Evolutionary conservation across 2,113 vertebrate genomes (phyloP).

Genomic region (Chelonoidis abingdonii): DNA sequence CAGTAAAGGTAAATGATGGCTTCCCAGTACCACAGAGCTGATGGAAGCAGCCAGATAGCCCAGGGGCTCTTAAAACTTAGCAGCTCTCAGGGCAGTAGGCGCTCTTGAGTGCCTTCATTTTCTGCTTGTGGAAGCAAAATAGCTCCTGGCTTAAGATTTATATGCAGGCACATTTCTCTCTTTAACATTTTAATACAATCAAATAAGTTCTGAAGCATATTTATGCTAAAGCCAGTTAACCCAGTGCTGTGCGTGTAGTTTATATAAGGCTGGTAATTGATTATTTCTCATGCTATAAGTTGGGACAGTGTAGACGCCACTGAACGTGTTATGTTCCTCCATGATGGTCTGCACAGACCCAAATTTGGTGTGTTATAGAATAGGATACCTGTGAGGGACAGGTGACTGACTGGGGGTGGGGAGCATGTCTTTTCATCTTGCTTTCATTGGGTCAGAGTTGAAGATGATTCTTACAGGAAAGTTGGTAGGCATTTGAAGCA

Average conservation of each 20-base stretch:
- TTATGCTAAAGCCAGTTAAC: neutral
- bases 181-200: neutral
- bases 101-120: neutral
- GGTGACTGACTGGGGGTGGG: no score
- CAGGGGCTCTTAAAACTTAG: neutral
- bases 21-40: neutral
- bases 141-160: neutral
- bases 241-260: neutral
- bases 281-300: neutral
- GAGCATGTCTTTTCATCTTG: neutral
- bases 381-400: neutral
- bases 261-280: neutral
- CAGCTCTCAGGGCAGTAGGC: neutral
- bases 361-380: neutral
- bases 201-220: neutral
- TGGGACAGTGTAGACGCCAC: neutral
- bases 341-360: neutral
- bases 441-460: neutral
- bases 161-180: neutral
- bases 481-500: neutral
- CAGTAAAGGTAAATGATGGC: neutral
- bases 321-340: neutral
- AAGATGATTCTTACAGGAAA: neutral
- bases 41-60: neutral
- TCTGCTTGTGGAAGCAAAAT: neutral